Conservation (phyloP, 2,888 invertebrate genomes). For the Vandiemenella viatica region DNA sequence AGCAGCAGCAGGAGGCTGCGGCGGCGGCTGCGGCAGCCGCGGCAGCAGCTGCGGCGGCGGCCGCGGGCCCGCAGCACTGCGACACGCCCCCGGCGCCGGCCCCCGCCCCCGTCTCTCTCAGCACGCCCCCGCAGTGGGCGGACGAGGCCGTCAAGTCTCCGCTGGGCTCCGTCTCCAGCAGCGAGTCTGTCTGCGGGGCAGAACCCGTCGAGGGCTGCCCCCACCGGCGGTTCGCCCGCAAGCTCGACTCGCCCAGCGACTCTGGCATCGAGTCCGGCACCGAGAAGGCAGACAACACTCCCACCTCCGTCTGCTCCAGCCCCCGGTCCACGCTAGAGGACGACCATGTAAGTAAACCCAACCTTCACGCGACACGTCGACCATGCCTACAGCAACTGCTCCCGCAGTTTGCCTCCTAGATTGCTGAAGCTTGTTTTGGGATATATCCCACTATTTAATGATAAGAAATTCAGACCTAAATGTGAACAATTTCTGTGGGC, state of each 20-base stretch:
- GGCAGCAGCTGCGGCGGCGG: slow-evolving; percentile 33
- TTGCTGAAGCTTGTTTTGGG: too few species aligned
- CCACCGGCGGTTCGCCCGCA: slow-evolving; percentile 44
- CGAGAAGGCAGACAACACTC: slow-evolving; percentile 48
- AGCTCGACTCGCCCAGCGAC: slow-evolving; percentile 81
- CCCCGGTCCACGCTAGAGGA: slow-evolving; percentile 59
- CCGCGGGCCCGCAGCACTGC: slow-evolving; percentile 23
- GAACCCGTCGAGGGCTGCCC: slow-evolving; percentile 56
- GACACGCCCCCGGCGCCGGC: slow-evolving; percentile 47
- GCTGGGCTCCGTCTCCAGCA: slow-evolving; percentile 73
- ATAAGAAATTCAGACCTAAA: too few species aligned
- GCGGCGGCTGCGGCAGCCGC: slow-evolving; percentile 21
- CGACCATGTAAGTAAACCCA: slow-evolving; percentile 31
- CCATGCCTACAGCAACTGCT: slow-evolving; percentile 24
- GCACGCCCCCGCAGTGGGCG: slow-evolving; percentile 46
- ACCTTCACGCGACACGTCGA: slow-evolving; percentile 26
- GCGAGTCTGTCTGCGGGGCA: slow-evolving; percentile 64
- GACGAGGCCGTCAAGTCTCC: slow-evolving; percentile 72
- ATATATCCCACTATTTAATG: too few species aligned
- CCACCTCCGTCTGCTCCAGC: slow-evolving; percentile 69
- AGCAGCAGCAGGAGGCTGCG: slow-evolving; percentile 43
- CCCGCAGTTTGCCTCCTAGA: slow-evolving; percentile 25
- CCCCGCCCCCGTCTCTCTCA: slow-evolving; percentile 44
- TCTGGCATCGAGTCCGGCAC: slow-evolving; percentile 89
- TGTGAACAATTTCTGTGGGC: too few species aligned